These are phyloP conservation scores for Drosophila azteca DNA, from an alignment of 1,140 invertebrate species.

Conservation along the genomic window DNA sequence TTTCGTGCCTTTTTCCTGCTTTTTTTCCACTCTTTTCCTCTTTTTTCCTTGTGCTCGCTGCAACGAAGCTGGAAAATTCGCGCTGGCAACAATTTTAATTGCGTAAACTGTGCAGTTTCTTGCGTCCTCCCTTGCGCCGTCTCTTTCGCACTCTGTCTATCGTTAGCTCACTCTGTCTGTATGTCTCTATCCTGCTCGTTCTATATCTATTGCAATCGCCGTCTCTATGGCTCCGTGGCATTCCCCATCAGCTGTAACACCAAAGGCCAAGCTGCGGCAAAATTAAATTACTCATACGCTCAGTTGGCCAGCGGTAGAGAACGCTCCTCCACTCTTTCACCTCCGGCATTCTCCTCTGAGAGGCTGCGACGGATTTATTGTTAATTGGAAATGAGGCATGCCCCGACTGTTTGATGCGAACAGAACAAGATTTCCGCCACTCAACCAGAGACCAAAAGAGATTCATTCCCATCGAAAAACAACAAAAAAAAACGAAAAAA, in stretches of 20 bases:
- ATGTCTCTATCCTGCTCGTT: not conserved
- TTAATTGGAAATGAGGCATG: constrained; percentile 81
- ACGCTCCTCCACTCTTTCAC: constrained; percentile 20
- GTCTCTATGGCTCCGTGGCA: constrained; percentile 14
- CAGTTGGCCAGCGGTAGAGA: constrained; percentile 60
- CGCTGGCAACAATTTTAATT: constrained; percentile 81
- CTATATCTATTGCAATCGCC: constrained; percentile 11
- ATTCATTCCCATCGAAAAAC: not conserved
- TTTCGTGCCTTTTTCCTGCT: constrained; percentile 20
- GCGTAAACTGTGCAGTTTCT: constrained; percentile 74
- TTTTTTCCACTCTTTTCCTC: constrained; percentile 26
- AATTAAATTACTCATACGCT: constrained; percentile 81
- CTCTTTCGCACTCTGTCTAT: constrained; percentile 14
- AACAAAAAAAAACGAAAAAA: constrained; percentile 6
- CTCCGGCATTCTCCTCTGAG: not conserved
- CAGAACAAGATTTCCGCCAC: constrained; percentile 73
- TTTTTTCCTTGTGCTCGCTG: constrained; percentile 29
- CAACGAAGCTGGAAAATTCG: constrained; percentile 62
- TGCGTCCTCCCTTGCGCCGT: constrained; percentile 3
- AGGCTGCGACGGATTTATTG: constrained; percentile 76
- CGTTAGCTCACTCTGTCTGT: not conserved
- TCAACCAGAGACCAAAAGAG: constrained; percentile 38
- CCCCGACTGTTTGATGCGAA: constrained; percentile 75
- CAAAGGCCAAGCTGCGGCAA: constrained; percentile 75
- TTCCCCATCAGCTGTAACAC: constrained; percentile 46